phyloP scores from a whole-genome alignment of 1,140 invertebrate species.

The Psilanteris sp. region DNA sequence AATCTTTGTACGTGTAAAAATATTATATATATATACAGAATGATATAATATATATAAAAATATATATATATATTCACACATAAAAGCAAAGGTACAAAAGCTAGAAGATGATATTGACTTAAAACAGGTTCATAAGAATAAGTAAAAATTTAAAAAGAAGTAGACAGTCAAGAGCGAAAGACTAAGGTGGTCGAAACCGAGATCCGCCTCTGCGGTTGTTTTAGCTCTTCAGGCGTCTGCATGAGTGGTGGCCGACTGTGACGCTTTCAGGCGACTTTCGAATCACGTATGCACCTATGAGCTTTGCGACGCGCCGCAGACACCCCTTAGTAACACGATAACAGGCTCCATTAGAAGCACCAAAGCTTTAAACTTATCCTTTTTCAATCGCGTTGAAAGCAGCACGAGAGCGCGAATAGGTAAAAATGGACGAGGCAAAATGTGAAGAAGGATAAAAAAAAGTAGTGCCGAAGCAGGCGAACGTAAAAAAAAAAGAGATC shows the following conservation, averaged over 20 bases:
- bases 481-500: slow-evolving; percentile 1
- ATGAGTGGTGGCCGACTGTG: slow-evolving; percentile 27
- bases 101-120: too few species aligned
- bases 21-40: too few species aligned
- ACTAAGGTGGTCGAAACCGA: slow-evolving; percentile 18
- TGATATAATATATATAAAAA: too few species aligned
- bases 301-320: slow-evolving; percentile 57
- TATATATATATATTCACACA: too few species aligned
- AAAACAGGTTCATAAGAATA: too few species aligned
- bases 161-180: too few species aligned
- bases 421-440: slow-evolving; percentile 6
- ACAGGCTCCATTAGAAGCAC: slow-evolving; percentile 60
- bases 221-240: slow-evolving; percentile 33
- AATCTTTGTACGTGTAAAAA: too few species aligned
- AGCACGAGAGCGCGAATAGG: slow-evolving; percentile 43
- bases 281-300: slow-evolving; percentile 67
- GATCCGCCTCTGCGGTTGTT: slow-evolving; percentile 47
- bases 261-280: slow-evolving; percentile 60
- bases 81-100: too few species aligned
- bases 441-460: slow-evolving; percentile 6
- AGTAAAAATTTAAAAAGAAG: too few species aligned
- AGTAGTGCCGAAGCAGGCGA: neutral
- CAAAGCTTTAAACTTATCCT: slow-evolving; percentile 46
- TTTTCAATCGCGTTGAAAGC: slow-evolving; percentile 56
- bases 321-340: slow-evolving; percentile 61